Evolutionary conservation across 2,888 invertebrate genomes (phyloP).

Genomic region (Drosophila sordidula): DNA sequence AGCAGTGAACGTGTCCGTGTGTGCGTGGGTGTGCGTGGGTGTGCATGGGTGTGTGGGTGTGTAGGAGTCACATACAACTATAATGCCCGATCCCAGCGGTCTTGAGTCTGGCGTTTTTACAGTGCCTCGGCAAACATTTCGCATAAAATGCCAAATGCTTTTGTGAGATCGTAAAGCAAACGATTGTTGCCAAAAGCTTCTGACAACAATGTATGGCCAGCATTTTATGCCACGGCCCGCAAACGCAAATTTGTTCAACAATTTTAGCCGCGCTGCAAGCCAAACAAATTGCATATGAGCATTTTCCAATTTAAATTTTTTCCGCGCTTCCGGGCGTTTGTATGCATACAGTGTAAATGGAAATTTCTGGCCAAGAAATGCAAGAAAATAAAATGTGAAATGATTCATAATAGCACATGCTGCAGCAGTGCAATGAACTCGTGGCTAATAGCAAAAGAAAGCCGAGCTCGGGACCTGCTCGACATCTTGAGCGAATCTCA

Average conservation of each 20-base stretch:
- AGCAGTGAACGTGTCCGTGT: conserved; percentile 18
- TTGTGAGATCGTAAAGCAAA: conserved; percentile 71
- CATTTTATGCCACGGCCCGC: conserved; percentile 50
- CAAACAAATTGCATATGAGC: conserved; percentile 75
- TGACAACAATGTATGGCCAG: conserved; percentile 57
- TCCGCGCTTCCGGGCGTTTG: conserved; percentile 41
- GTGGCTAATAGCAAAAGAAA: conserved; percentile 43
- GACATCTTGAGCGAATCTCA: conserved; percentile 25
- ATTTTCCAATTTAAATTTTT: conserved; percentile 74
- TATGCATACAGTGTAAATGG: conserved; percentile 48
- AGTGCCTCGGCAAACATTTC: conserved; percentile 62
- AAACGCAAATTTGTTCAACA: conserved; percentile 61
- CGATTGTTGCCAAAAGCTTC: conserved; percentile 64
- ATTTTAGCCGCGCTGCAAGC: conserved; percentile 46
- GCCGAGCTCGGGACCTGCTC: background rate
- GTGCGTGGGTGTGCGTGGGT: background rate
- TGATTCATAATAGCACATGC: conserved; percentile 40
- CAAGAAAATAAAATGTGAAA: conserved; percentile 38
- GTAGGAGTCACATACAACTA: conserved; percentile 39
- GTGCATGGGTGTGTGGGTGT: conserved; percentile 11
- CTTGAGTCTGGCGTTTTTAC: conserved; percentile 32
- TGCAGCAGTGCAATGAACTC: conserved; percentile 43
- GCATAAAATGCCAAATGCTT: conserved; percentile 74
- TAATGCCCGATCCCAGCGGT: conserved; percentile 49
- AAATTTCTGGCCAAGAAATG: conserved; percentile 52